Base-by-base conservation (phyloP, 1,140 invertebrate species). In the Belonocnema kinseyi region DNA sequence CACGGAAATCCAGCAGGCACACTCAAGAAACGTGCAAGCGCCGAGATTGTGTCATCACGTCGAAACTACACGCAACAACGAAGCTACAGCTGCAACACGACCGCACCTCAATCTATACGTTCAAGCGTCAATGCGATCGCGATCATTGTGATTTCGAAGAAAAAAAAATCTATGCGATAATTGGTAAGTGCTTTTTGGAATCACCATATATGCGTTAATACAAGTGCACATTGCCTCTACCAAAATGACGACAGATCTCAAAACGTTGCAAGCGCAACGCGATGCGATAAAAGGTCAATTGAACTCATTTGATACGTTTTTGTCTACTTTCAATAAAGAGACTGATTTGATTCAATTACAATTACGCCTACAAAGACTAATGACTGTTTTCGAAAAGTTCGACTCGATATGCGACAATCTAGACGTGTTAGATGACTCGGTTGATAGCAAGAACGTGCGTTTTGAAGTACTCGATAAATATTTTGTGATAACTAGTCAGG, bases 301-400 rank as follows among this genome's bases (percentile, higher is more conserved):
- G 33, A 51, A 21, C 1, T 26, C 33, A 2, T 72, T 72, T 21
- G 0, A 72, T 16, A 3, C 12, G 6, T 72, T 72, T 13, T 52
- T 72, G 19, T 8, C n/a, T 3, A 52, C 50, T 51, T 72, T 19
- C 12, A 72, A 72, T 12, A 12, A 13, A 14, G 50, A 13, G 21
- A 51, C 46, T 50, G n/a, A 72, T 72, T 72, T 52, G 17, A 13
- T 51, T 72, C 46, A 72, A 19, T 72, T 72, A 16, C 71, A 50
- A 72, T 19, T 72, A 50, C 50, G 71, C 8, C 12, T 51, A 8
- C 71, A 72, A 51, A 72, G 40, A 72, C 5, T 72, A 12, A 72
- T 19, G 4, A 13, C 71, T 5, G 21, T 51, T 7, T 72, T 72
- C 16, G 71, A 72, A 51, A 72, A 19, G 3, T 72, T 72, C 12